phyloP scores from a whole-genome alignment of 2,113 vertebrate species.

The Ceyx cyanopectus region DNA sequence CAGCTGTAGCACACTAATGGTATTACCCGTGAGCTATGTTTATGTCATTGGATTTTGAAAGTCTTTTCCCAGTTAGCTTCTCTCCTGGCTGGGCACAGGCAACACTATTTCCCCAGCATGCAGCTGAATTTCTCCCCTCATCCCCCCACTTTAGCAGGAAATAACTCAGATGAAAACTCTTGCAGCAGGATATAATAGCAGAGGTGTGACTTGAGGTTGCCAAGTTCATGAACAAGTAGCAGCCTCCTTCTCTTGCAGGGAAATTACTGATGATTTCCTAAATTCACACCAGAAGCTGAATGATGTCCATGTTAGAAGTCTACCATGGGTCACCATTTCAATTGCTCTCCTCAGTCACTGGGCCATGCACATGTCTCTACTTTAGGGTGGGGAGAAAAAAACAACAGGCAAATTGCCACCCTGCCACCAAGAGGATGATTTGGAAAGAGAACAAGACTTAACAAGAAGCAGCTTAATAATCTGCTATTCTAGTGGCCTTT shows the following conservation, averaged over 20 bases:
- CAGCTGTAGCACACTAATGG: rapidly evolving
- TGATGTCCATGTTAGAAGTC: background rate
- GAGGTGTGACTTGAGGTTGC: background rate
- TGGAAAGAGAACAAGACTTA: background rate
- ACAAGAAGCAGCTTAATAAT: background rate
- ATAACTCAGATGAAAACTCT: background rate
- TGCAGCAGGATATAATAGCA: background rate
- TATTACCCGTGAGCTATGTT: background rate
- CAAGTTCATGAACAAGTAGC: background rate
- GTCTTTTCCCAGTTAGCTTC: background rate
- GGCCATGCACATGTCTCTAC: background rate
- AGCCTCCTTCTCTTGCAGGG: background rate
- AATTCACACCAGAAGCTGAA: background rate
- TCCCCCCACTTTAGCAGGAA: background rate
- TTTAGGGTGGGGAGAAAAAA: too few species aligned
- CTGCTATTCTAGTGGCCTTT: background rate
- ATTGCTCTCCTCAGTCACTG: background rate
- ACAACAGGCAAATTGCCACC: background rate
- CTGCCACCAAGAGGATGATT: background rate
- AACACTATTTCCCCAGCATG: background rate
- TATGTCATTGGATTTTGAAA: background rate
- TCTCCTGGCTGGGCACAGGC: background rate
- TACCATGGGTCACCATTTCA: background rate
- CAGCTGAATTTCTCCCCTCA: background rate
- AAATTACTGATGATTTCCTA: background rate